A percentile compares a stretch with the other conserved stretches of the same genome.
Evolutionary conservation across 37 sponge, comb jelly and placozoan species (phyloP).

Genomic region (Petrosia ficiformis): DNA sequence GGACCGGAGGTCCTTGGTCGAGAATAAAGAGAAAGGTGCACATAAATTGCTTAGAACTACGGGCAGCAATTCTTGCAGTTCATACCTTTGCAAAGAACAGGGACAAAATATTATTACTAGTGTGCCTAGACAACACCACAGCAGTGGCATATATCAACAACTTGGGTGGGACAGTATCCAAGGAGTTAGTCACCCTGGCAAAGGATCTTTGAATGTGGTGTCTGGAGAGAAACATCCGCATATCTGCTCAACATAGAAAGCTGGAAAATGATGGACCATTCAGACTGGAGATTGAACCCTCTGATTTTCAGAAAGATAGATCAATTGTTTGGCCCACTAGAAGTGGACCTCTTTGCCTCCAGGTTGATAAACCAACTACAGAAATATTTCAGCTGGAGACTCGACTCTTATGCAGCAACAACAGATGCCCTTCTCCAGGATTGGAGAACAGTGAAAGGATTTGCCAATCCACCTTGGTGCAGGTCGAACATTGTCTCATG

Average conservation of each 20-base stretch:
- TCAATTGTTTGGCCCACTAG: neutral
- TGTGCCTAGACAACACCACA: conserved; percentile 31
- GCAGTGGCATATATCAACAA: conserved; percentile 45
- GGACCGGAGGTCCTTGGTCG: conserved; percentile 26
- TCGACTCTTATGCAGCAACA: conserved; percentile 18
- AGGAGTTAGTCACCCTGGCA: conserved; percentile 2
- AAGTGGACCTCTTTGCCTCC: conserved; percentile 33
- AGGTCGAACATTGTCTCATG: conserved; percentile 29
- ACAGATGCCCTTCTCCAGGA: conserved; percentile 48
- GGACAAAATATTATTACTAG: neutral
- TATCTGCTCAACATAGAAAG: conserved; percentile 21
- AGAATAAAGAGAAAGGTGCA: conserved; percentile 11
- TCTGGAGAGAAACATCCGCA: conserved; percentile 25
- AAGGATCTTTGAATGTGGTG: conserved; percentile 23
- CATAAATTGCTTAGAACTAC: conserved; percentile 51
- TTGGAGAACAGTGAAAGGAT: conserved; percentile 16
- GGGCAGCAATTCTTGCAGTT: conserved; percentile 25
- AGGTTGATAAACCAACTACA: conserved; percentile 16
- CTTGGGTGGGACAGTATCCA: conserved; percentile 39
- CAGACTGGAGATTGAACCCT: conserved; percentile 41
- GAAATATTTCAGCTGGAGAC: conserved; percentile 38
- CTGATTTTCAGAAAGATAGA: conserved; percentile 19
- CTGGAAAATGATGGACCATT: neutral
- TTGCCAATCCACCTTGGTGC: conserved; percentile 45
- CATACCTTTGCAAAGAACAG: conserved; percentile 13